phyloP scores from a whole-genome alignment of 2,888 invertebrate species.

The Julus scanicus region DNA sequence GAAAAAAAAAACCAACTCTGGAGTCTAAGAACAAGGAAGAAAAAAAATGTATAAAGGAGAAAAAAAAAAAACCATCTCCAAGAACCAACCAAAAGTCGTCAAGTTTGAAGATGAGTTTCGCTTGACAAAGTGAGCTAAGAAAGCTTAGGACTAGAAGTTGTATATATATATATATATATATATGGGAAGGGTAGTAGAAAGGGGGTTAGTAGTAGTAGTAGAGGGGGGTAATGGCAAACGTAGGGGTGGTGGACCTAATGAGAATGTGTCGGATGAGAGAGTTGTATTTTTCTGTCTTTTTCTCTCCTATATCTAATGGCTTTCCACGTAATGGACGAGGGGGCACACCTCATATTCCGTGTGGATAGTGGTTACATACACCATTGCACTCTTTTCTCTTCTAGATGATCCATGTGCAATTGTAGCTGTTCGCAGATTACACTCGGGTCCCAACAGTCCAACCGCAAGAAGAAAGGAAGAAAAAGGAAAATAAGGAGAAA shows the following conservation, averaged over 20 bases:
- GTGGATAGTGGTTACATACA: conserved; percentile 9
- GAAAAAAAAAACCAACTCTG: neutral
- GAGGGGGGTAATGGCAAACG: conserved; percentile 36
- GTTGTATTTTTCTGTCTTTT: conserved; percentile 12
- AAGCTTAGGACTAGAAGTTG: conserved; percentile 23
- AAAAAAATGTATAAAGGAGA: neutral
- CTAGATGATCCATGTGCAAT: conserved; percentile 29
- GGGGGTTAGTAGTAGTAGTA: neutral
- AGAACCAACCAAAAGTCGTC: conserved; percentile 35
- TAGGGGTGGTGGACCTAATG: conserved; percentile 41
- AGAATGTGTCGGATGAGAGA: conserved; percentile 42
- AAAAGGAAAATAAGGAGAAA: neutral
- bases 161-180: neutral
- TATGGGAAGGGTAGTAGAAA: neutral
- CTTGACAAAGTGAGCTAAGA: conserved; percentile 42
- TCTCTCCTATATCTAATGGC: conserved; percentile 25
- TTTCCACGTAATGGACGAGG: conserved; percentile 39
- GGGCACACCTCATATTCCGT: conserved; percentile 42
- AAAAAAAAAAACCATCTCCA: conserved; percentile 12
- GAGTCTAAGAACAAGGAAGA: conserved; percentile 23
- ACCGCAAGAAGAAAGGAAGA: neutral
- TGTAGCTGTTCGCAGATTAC: conserved; percentile 36
- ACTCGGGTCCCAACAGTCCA: neutral
- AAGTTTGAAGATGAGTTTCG: conserved; percentile 42
- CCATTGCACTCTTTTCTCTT: neutral